Conservation (phyloP, 2,888 invertebrate species). For the Eristalis arbustorum region DNA sequence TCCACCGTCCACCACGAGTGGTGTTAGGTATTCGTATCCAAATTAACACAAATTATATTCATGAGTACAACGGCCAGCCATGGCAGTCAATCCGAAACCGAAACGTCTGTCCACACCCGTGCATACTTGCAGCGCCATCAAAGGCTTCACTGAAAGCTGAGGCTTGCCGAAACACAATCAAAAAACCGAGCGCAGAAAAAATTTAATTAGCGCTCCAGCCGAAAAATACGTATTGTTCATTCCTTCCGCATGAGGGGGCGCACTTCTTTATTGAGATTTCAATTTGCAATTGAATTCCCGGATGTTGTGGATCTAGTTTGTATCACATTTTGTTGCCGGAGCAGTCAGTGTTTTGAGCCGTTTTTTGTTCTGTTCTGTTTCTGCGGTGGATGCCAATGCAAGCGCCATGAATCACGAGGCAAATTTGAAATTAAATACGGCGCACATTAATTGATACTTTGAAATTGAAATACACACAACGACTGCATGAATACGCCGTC, state of each 20-base stretch:
- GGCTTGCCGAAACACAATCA: not conserved
- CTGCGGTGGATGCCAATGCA: not conserved
- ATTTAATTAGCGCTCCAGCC: not conserved
- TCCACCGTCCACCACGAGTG: no score
- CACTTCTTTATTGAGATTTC: not conserved
- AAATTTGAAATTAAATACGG: constrained; percentile 28
- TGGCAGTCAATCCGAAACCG: no score
- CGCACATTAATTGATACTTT: constrained; percentile 1
- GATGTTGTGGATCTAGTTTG: not conserved
- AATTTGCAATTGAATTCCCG: constrained; percentile 13
- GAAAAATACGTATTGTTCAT: not conserved
- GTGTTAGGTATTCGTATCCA: no score
- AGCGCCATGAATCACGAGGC: not conserved
- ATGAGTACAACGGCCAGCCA: no score
- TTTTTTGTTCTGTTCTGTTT: not conserved
- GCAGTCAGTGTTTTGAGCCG: not conserved
- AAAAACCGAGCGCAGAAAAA: not conserved
- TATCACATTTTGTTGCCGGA: not conserved
- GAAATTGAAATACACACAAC: not conserved
- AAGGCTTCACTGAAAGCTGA: not conserved
- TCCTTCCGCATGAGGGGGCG: not conserved
- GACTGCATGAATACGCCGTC: not conserved
- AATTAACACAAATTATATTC: no score
- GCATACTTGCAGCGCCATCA: no score
- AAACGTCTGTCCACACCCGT: no score